Conservation (phyloP, 2,113 vertebrate genomes). For the Puntigrus tetrazona region DNA sequence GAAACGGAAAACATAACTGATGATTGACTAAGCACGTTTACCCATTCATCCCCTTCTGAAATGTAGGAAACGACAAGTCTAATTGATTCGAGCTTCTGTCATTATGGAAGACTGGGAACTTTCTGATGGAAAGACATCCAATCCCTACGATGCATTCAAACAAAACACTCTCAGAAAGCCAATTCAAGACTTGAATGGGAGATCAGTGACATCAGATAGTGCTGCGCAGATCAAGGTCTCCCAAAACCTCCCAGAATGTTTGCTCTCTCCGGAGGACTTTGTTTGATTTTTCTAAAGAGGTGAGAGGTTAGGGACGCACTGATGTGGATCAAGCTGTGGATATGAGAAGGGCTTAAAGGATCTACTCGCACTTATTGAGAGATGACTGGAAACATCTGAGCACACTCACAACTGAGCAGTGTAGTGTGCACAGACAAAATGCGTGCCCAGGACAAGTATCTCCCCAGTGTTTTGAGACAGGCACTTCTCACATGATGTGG, state of each 20-base stretch:
- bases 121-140: slow-evolving; percentile 22
- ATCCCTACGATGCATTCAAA: slow-evolving; percentile 41
- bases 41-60: slow-evolving; percentile 22
- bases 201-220: slow-evolving; percentile 63
- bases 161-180: slow-evolving; percentile 36
- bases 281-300: slow-evolving; percentile 59
- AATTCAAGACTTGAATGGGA: slow-evolving; percentile 53
- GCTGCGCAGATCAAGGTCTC: slow-evolving; percentile 55
- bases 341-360: slow-evolving; percentile 66
- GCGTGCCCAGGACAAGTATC: slow-evolving; percentile 40
- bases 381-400: slow-evolving; percentile 76
- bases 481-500: slow-evolving; percentile 37
- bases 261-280: slow-evolving; percentile 44
- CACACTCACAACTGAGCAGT: slow-evolving; percentile 59
- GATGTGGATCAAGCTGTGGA: slow-evolving; percentile 65
- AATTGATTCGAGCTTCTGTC: slow-evolving; percentile 6
- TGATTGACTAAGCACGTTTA: slow-evolving; percentile 21
- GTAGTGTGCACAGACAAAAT: slow-evolving; percentile 39
- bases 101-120: slow-evolving; percentile 27
- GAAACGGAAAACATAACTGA: slow-evolving; percentile 11
- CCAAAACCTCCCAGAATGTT: slow-evolving; percentile 38
- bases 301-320: slow-evolving; percentile 66
- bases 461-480: slow-evolving; percentile 61
- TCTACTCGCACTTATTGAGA: slow-evolving; percentile 73
- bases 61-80: neutral